phyloP scores from a whole-genome alignment of 2,888 invertebrate genomes.

The Lamellibrachia satsuma region DNA sequence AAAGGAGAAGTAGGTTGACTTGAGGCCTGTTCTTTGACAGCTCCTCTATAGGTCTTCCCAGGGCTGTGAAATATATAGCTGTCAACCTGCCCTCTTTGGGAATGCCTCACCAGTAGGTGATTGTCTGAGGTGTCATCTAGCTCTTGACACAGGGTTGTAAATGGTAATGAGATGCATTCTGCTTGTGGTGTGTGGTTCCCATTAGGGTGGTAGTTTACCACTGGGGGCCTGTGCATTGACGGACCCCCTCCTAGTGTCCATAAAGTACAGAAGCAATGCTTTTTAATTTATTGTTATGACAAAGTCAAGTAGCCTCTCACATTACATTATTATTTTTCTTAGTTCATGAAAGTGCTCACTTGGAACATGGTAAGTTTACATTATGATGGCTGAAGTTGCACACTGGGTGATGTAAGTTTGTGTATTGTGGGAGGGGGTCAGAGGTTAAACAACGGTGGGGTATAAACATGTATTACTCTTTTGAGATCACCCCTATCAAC shows the following conservation, averaged over 20 bases:
- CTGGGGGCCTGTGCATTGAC: not conserved
- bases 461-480: too few species aligned
- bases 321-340: too few species aligned
- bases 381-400: too few species aligned
- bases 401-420: too few species aligned
- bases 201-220: not conserved
- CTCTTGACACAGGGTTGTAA: not conserved
- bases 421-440: too few species aligned
- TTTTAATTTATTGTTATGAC: not conserved
- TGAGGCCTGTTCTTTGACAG: not conserved
- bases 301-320: not conserved
- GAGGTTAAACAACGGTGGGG: too few species aligned
- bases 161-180: not conserved
- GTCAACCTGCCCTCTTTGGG: not conserved
- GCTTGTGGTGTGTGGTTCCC: not conserved
- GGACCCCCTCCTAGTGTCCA: not conserved
- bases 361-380: too few species aligned
- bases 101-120: not conserved
- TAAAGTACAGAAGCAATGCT: not conserved
- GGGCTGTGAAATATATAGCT: not conserved
- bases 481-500: too few species aligned
- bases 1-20: not conserved
- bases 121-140: not conserved
- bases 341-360: too few species aligned
- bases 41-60: not conserved